phyloP scores from a whole-genome alignment of 2,113 vertebrate species.

The Vidua chalybeata region DNA sequence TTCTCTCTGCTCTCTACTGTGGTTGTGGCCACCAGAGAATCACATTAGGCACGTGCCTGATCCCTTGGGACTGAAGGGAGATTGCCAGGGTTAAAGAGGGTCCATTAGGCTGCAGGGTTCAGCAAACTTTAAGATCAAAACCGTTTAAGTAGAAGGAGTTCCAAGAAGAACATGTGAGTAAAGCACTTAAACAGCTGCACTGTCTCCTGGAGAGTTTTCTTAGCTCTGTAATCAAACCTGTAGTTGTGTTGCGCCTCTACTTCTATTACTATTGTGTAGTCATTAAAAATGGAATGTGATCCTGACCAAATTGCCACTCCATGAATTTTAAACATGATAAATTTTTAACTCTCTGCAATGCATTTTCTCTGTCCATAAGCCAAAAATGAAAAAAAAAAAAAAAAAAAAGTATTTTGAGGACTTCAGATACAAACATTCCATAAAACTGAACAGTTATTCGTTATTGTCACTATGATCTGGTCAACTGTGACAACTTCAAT shows the following conservation, averaged over 20 bases:
- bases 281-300: not conserved
- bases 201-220: not conserved
- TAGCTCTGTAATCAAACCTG: not conserved
- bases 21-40: not conserved
- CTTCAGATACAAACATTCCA: not conserved
- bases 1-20: not conserved
- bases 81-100: too few species aligned
- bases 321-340: not conserved
- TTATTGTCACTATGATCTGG: not conserved
- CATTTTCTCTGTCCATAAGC: not conserved
- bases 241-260: not conserved
- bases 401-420: not conserved
- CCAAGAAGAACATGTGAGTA: not conserved
- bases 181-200: not conserved
- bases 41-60: accelerated
- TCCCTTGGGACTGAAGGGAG: not conserved
- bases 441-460: not conserved
- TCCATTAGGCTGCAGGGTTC: not conserved
- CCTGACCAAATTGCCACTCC: not conserved
- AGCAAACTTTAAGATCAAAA: not conserved
- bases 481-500: not conserved
- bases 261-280: not conserved
- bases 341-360: not conserved
- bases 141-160: not conserved
- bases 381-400: not conserved